A percentile compares a stretch with the other conserved stretches of the same genome.
These are phyloP conservation scores for Crotalus helleri DNA, from an alignment of 2,113 vertebrate genomes.

Conservation along the genomic window DNA sequence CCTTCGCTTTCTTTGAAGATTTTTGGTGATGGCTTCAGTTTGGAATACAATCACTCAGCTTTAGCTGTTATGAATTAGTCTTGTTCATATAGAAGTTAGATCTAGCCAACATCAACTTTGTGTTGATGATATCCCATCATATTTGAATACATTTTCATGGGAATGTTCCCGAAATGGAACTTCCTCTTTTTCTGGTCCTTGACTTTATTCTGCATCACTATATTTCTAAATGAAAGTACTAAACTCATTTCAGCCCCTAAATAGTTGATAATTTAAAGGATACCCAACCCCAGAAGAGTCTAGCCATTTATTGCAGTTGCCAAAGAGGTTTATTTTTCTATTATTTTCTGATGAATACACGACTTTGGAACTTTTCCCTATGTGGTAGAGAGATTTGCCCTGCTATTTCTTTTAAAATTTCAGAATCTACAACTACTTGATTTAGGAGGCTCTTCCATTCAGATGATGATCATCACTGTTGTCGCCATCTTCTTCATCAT, in stretches of 20 bases:
- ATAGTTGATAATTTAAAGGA: neutral
- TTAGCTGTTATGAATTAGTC: neutral
- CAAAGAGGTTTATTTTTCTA: neutral
- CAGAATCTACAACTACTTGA: neutral
- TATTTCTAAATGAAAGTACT: neutral
- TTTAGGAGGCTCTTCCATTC: neutral
- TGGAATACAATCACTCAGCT: neutral
- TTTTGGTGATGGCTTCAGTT: neutral
- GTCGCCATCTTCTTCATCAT: too few species aligned
- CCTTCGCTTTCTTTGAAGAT: neutral
- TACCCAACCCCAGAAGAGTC: neutral
- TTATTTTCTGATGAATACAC: neutral
- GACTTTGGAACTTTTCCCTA: neutral
- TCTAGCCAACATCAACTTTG: neutral
- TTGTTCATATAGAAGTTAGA: neutral
- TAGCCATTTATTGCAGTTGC: neutral
- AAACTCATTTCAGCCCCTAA: neutral
- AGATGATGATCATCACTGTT: neutral
- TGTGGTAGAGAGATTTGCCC: neutral
- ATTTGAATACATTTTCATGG: neutral
- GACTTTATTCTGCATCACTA: neutral
- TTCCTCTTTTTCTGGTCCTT: neutral
- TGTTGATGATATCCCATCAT: neutral
- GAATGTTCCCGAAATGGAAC: neutral
- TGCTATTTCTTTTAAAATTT: neutral